A percentile compares a stretch with the other conserved stretches of the same genome.
These are phyloP conservation scores for Eudemis profundana DNA, from an alignment of 2,888 invertebrate genomes.

Conservation along the genomic window DNA sequence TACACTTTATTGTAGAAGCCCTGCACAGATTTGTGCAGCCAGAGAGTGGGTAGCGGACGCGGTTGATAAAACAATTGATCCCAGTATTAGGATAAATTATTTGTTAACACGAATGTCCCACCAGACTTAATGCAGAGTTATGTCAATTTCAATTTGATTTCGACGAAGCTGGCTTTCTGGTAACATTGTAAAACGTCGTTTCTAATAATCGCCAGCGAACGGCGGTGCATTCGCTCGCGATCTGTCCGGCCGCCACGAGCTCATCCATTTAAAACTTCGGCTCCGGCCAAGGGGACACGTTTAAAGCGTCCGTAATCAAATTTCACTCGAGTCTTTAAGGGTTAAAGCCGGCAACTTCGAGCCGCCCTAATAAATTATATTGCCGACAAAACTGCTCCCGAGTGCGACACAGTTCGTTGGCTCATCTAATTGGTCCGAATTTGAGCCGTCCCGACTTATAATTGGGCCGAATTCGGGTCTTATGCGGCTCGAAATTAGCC, in stretches of 20 bases:
- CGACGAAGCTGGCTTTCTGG: background rate
- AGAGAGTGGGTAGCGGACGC: slow-evolving; percentile 53
- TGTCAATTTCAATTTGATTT: slow-evolving; percentile 22
- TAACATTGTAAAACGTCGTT: slow-evolving; percentile 16
- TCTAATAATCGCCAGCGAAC: slow-evolving; percentile 30
- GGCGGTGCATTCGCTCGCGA: slow-evolving; percentile 32
- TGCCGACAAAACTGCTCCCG: slow-evolving; percentile 84
- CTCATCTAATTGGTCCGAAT: slow-evolving; percentile 85
- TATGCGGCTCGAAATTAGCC: slow-evolving; percentile 78
- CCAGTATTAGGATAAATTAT: slow-evolving; percentile 69
- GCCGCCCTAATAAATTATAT: slow-evolving; percentile 84
- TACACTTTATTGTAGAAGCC: slow-evolving; percentile 24
- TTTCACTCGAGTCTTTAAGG: slow-evolving; percentile 84
- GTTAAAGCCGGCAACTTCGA: slow-evolving; percentile 82
- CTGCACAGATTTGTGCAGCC: slow-evolving; percentile 10
- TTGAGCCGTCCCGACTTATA: slow-evolving; percentile 79
- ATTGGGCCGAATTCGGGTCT: slow-evolving; percentile 76
- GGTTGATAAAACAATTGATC: slow-evolving; percentile 50
- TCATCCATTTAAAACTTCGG: slow-evolving; percentile 78
- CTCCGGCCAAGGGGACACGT: slow-evolving; percentile 73
- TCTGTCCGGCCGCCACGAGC: slow-evolving; percentile 53
- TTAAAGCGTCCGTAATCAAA: slow-evolving; percentile 82
- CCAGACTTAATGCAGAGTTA: slow-evolving; percentile 14
- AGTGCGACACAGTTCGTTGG: slow-evolving; percentile 84
- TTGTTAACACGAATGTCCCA: slow-evolving; percentile 56